phyloP scores from a whole-genome alignment of 2,113 vertebrate genomes.

The Porphyrio hochstetteri region DNA sequence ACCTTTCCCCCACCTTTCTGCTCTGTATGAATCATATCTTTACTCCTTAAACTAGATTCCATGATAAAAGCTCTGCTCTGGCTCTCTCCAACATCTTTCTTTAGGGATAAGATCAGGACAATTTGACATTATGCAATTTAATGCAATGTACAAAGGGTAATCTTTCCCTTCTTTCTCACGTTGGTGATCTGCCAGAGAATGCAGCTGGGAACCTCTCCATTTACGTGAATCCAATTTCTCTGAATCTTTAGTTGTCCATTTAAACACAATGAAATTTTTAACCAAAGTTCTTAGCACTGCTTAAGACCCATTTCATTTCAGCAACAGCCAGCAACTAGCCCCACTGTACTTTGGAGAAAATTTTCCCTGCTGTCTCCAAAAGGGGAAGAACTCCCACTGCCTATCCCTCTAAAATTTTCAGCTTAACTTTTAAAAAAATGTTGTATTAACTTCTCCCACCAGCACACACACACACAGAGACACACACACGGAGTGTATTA shows the following conservation, averaged over 20 bases:
- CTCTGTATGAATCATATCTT: not conserved
- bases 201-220: not conserved
- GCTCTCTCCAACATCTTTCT: not conserved
- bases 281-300: slow-evolving; percentile 24
- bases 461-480: too few relatives aligned
- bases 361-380: slow-evolving; percentile 54
- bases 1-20: not conserved
- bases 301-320: slow-evolving; percentile 28
- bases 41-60: not conserved
- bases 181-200: not conserved
- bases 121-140: slow-evolving; percentile 28
- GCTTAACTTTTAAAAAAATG: slow-evolving; percentile 12
- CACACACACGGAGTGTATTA: not conserved
- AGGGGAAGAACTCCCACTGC: not conserved
- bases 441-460: not conserved
- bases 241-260: slow-evolving; percentile 46
- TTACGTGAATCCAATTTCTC: slow-evolving; percentile 26
- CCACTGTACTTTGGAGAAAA: not conserved
- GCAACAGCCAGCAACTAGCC: not conserved
- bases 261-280: slow-evolving; percentile 44
- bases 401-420: slow-evolving; percentile 30
- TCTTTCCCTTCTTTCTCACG: not conserved
- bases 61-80: not conserved
- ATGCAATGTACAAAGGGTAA: not conserved
- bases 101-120: not conserved